Conservation (phyloP, 2,113 vertebrate genomes). For the Nematolebias whitei region DNA sequence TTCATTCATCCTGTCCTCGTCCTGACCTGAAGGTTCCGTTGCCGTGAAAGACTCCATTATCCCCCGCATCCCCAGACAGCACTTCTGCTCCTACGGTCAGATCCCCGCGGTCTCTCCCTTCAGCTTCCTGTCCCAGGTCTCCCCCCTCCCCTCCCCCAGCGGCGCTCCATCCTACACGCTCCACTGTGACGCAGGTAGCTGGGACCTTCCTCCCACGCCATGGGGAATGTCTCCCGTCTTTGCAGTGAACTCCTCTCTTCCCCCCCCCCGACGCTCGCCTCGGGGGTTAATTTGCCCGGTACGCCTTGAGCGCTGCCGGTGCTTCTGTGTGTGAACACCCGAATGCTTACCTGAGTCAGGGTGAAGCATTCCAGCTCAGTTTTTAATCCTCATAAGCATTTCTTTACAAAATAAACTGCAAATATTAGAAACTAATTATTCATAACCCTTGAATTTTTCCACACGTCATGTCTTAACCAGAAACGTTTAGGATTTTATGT, state of each 20-base stretch:
- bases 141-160: conserved; percentile 69
- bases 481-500: background rate
- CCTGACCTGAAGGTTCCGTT: conserved; percentile 84
- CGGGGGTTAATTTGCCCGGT: conserved; percentile 72
- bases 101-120: conserved; percentile 78
- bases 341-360: conserved; percentile 42
- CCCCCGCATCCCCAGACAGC: conserved; percentile 77
- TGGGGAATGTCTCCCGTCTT: conserved; percentile 51
- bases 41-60: conserved; percentile 87
- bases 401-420: no score
- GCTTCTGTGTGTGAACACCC: conserved; percentile 59
- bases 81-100: conserved; percentile 82
- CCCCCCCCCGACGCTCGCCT: conserved; percentile 12
- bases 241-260: conserved; percentile 62
- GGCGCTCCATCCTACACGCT: conserved; percentile 72
- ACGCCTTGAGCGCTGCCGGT: conserved; percentile 65
- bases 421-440: no score
- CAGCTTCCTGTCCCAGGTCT: conserved; percentile 79
- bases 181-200: conserved; percentile 79
- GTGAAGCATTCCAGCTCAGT: conserved; percentile 32
- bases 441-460: background rate
- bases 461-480: background rate
- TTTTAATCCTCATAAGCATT: no score
- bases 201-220: conserved; percentile 51
- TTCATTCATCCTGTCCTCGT: conserved; percentile 50